Evolutionary conservation across 2,888 invertebrate genomes (phyloP).

Genomic region (Ashinkailepas kermadecensis): DNA sequence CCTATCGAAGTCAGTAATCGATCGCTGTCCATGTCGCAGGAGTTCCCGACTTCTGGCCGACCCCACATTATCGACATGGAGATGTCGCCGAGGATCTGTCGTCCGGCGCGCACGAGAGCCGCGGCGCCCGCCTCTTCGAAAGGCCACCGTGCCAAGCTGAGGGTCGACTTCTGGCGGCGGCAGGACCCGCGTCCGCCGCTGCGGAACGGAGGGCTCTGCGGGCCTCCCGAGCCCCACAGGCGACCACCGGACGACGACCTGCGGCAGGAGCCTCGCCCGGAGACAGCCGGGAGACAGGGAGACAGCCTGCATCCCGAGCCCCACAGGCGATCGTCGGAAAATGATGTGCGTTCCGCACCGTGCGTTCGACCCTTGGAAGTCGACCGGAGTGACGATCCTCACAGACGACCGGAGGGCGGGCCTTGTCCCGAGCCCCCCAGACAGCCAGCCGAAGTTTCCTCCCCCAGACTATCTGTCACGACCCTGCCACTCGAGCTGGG

Average conservation of each 20-base stretch:
- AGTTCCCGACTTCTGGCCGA: background rate
- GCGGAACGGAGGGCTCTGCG: background rate
- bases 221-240: background rate
- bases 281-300: no score
- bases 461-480: no score
- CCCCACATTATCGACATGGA: background rate
- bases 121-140: no score
- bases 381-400: no score
- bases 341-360: background rate
- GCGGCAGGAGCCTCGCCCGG: background rate
- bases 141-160: background rate
- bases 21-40: background rate
- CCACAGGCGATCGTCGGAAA: no score
- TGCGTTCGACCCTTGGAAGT: no score
- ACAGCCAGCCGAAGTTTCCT: no score
- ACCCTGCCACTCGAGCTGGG: no score
- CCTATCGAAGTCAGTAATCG: no score
- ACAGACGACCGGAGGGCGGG: no score
- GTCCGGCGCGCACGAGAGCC: background rate
- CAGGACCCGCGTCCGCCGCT: background rate
- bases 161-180: background rate
- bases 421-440: no score
- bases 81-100: background rate
- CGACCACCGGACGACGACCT: conserved; percentile 20
- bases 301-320: no score